Evolutionary conservation across 1,140 invertebrate genomes (phyloP), one percentile per base, ranked within the genome.

Genomic region (Aphidius gifuensis): DNA sequence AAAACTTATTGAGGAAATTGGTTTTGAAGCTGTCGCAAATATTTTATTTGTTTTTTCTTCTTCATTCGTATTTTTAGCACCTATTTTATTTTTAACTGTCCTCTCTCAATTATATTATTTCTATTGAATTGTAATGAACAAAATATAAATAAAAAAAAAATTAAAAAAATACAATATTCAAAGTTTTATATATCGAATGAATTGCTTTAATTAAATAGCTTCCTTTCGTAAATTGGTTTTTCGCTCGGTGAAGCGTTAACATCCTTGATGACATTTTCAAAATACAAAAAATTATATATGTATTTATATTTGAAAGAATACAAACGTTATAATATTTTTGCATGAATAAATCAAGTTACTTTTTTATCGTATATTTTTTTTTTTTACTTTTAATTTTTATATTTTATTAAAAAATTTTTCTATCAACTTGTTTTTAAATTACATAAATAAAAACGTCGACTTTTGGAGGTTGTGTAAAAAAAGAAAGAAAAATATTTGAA

Each of bases 191-290:
- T 32, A 32, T 32, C 1, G 53, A 54, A 60, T 45, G 48, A 60
- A 60, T 60, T 53, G 59, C 59, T 60, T 60, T 60, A 60, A 60
- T 60, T 60, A 60, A 60, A 60, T 53, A 48, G 59, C 16, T 50
- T 62, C 45, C 57, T 62, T 58, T 47, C 3, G 49, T 58, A 62
- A 58, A 62, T 62, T 62, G 55, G 61, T 56, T 62, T 62, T 46
- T 49, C 49, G 61, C 61, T 62, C 58, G 61, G 61, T 58, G 61
- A 62, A 62, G 61, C 61, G 55, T 54, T 58, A 62, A 58, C 55
- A 16, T 16, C 11, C 38, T 61, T 54, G 48, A 62, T 62, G 55
- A 32, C 47, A 44, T 62, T 58, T 60, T n/a, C 4, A 32, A 32
- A 32, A 32, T 32, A 32, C 23, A 32, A 32, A 32, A 16, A 32